A percentile compares a stretch with the other conserved stretches of the same genome.
Conservation (phyloP, 2,888 invertebrate species). For the Beris chalybata region DNA sequence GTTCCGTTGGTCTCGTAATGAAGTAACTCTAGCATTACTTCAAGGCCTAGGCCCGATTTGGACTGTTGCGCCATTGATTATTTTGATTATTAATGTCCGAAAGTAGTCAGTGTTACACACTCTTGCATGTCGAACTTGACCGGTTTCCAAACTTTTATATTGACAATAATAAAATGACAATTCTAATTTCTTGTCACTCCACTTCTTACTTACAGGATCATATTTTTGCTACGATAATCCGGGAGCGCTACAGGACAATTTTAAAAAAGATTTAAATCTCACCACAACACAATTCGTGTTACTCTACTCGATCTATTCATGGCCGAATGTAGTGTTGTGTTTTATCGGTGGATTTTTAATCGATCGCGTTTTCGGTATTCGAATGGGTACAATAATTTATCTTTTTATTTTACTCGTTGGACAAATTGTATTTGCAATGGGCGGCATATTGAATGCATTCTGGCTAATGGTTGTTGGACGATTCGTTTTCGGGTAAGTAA, state of each 20-base stretch:
- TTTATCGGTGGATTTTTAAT: slow-evolving; percentile 95
- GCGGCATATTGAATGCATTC: slow-evolving; percentile 75
- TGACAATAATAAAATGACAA: too few relatives aligned
- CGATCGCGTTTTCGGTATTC: slow-evolving; percentile 92
- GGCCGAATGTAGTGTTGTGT: slow-evolving; percentile 96
- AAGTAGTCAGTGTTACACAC: too few relatives aligned
- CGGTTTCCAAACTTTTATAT: too few relatives aligned
- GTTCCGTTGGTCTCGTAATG: too few relatives aligned
- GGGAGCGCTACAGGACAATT: slow-evolving; percentile 86
- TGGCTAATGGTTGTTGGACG: slow-evolving; percentile 91
- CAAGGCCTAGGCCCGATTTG: too few relatives aligned
- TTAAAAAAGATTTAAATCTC: slow-evolving; percentile 77
- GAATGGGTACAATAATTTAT: slow-evolving; percentile 89
- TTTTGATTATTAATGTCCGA: too few relatives aligned
- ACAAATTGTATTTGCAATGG: slow-evolving; percentile 85
- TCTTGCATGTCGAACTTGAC: too few relatives aligned
- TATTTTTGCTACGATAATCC: slow-evolving; percentile 99
- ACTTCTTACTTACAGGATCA: slow-evolving; percentile 68
- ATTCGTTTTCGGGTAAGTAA: slow-evolving; percentile 87
- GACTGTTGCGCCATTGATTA: too few relatives aligned
- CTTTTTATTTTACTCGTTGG: slow-evolving; percentile 84
- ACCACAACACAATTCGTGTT: slow-evolving; percentile 81
- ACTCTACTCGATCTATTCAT: slow-evolving; percentile 93
- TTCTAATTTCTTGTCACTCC: too few relatives aligned
- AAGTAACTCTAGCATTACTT: too few relatives aligned